Evolutionary conservation across 2,113 vertebrate species (phyloP), one percentile per base, ranked within the genome.

Genomic region (Tragelaphus strepsiceros): DNA sequence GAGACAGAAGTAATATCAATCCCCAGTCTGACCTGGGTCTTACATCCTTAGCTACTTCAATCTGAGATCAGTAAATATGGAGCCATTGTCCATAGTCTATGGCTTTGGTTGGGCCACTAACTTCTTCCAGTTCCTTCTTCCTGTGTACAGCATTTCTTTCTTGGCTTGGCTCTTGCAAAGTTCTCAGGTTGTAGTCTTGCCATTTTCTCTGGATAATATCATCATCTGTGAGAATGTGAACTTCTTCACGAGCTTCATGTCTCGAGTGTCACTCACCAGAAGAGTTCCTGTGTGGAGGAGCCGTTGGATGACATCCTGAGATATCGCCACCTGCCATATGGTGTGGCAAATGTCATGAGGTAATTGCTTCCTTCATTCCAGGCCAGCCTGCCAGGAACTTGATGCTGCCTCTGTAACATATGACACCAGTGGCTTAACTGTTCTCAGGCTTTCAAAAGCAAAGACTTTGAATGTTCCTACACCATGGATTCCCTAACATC

Each of bases 331-430:
- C 88, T 96, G 77, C 84, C 92, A 85, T 94, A 91, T 96, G 92
- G 94, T 80, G 35, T 94, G 87, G 87, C 90, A 97, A 97, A 96
- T 97, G 96, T 95, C 92, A 67, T 15, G 86, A 94, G n/a, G 77
- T 94, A 90, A 92, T 94, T 95, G 64, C 85, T 97, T 96, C 92
- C 94, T 96, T 97, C 71, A 74, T 87, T 90, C 77, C 62, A 87
- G 53, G 4, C 30, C 26, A 59, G 35, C 30, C 78, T 85, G 77
- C 90, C 77, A 96, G 88, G 88, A 98, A 97, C 51, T 90, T 54
- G 89, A 94, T 64, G 88, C 90, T 30, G 49, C 62, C 51, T 92
- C 85, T 6, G 1, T 51, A 92, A 94, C 16, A 95, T 24, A 81
- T 24, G 94, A 85, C 26, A 80, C 90, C 54, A 32, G 15, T 14